phyloP scores from a whole-genome alignment of 1,140 invertebrate species.

The Pseudomyrmex gracilis region DNA sequence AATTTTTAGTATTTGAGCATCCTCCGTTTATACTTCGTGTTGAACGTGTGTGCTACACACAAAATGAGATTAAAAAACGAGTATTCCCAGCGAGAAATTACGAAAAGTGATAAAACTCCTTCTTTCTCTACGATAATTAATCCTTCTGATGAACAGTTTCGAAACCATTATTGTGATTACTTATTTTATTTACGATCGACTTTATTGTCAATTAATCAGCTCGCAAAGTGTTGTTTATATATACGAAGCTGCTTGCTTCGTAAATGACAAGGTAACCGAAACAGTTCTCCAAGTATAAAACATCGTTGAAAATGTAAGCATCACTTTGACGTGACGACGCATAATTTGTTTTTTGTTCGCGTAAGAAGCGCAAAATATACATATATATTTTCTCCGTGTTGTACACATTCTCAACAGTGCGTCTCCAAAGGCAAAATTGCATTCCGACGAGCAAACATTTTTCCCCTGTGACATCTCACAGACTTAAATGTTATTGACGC shows the following conservation, averaged over 20 bases:
- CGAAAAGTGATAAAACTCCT: too few relatives aligned
- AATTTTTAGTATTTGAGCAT: neutral
- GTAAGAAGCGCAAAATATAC: slow-evolving; percentile 9
- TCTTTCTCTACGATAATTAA: too few relatives aligned
- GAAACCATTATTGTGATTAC: too few relatives aligned
- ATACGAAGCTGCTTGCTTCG: neutral
- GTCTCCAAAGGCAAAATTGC: slow-evolving; percentile 22
- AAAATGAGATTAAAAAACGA: slow-evolving; percentile 15
- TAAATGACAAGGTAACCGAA: neutral
- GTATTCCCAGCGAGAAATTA: neutral
- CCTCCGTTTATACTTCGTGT: neutral
- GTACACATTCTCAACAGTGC: neutral
- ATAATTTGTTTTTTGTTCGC: slow-evolving; percentile 18
- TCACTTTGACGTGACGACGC: neutral
- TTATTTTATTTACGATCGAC: too few relatives aligned
- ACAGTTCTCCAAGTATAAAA: slow-evolving; percentile 31
- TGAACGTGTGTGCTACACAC: neutral
- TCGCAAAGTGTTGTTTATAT: neutral
- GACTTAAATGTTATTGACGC: neutral
- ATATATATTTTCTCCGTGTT: neutral
- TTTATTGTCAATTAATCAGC: neutral
- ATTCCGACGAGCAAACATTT: neutral
- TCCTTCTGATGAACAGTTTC: too few relatives aligned
- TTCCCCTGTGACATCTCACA: neutral
- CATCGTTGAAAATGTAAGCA: slow-evolving; percentile 7